Conservation (phyloP, 2,888 invertebrate species). For the Macrophya annulata region DNA sequence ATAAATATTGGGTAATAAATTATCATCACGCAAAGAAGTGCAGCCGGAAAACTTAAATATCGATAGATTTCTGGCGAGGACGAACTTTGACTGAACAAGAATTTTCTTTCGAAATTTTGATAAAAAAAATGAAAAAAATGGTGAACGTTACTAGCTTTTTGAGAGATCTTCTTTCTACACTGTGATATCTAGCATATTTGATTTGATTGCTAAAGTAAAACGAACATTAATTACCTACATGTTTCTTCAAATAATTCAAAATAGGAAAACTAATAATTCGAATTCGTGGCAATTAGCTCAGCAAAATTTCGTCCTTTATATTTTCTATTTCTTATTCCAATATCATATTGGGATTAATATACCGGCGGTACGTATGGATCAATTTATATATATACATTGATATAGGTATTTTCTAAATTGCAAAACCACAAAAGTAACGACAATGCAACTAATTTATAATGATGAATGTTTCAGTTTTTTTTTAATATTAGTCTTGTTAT, state of each 20-base stretch:
- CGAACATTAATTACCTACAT: background rate
- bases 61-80: background rate
- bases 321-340: background rate
- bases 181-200: background rate
- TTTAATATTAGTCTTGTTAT: background rate
- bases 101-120: background rate
- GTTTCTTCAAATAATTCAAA: background rate
- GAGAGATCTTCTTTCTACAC: no score
- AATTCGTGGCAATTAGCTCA: background rate
- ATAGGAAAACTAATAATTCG: background rate
- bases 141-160: no score
- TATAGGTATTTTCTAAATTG: background rate
- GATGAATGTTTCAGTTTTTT: conserved; percentile 9
- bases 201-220: background rate
- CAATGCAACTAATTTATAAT: conserved; percentile 31
- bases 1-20: conserved; percentile 43
- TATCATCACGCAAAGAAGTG: conserved; percentile 26
- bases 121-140: background rate
- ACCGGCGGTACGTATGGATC: background rate
- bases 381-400: background rate
- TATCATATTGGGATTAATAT: background rate
- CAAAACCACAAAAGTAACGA: conserved; percentile 27
- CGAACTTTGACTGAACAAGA: conserved; percentile 18
- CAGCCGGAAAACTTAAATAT: background rate
- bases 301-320: background rate